Evolutionary conservation across 2,113 vertebrate genomes (phyloP), one percentile per base, ranked within the genome.

Genomic region (Muntiacus muntjak): DNA sequence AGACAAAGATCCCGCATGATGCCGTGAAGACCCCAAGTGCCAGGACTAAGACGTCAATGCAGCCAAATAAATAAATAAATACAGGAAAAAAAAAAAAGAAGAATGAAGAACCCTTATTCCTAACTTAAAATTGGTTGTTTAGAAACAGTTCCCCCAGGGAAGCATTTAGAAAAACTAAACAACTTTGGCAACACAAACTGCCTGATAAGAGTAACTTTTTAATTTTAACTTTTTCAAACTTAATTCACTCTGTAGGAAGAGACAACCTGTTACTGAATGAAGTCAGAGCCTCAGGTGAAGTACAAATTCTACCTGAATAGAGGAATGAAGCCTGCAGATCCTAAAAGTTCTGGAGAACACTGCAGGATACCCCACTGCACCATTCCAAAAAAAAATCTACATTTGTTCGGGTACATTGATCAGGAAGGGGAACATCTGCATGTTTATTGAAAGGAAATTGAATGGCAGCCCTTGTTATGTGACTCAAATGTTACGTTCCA

Each of bases 371-470:
- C 85, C 82, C 0, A 5, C 43, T 45, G 52, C 57, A 26, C 36
- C 33, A 14, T 87, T 86, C 57, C 0, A 4, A 11, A 76, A 43
- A 71, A 79, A 90, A 62, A 47, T n/a, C 79, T 14, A n/a, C 96
- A 89, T 98, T 96, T 88, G 93, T 97, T 98, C 76, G 67, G 96
- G 95, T 93, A 95, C 92, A 15, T 78, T 89, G 97, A 97, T 96
- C 93, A 94, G 86, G 64, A 95, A 95, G 16, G 43, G 74, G 84
- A 98, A 97, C 97, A 96, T 96, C n/a, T 96, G 93, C 87, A 76
- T 92, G 52, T 92, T 96, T 97, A 96, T 50, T 93, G 98, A 83
- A 95, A 97, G 89, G 81, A 95, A 97, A 97, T 96, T 95, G 95
- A 94, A 86, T 71, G 58, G 93, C 54, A 96, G 79, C n/a, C 6